These are phyloP conservation scores for Chascanopsetta lugubris DNA, from an alignment of 2,113 vertebrate genomes.

Conservation along the genomic window DNA sequence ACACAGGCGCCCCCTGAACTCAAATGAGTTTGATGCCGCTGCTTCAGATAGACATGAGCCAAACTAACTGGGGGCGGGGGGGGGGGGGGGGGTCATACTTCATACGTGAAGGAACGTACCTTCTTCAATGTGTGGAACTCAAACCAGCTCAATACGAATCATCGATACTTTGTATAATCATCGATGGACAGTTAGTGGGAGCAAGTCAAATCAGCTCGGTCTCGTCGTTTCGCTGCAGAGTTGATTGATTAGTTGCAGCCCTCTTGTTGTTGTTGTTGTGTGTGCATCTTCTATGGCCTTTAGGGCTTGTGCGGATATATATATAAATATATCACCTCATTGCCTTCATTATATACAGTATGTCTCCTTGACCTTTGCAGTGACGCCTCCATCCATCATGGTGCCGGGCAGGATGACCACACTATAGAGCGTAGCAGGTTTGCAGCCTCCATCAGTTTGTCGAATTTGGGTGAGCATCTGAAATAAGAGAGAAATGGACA, in stretches of 20 bases:
- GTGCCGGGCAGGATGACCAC: neutral
- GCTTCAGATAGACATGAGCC: too few relatives aligned
- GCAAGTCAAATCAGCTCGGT: neutral
- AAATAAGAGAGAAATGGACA: neutral
- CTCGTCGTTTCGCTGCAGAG: neutral
- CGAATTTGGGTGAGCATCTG: neutral
- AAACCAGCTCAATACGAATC: too few relatives aligned
- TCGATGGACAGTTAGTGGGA: too few relatives aligned
- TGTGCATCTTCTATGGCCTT: conserved; percentile 30
- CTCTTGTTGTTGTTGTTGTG: conserved; percentile 5
- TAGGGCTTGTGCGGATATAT: conserved; percentile 24
- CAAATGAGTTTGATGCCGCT: too few relatives aligned
- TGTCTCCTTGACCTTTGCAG: conserved; percentile 63
- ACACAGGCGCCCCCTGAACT: too few relatives aligned
- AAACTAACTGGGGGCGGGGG: too few relatives aligned
- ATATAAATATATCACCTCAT: conserved; percentile 32
- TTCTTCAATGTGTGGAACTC: too few relatives aligned
- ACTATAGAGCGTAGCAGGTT: neutral
- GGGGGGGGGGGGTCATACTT: too few relatives aligned
- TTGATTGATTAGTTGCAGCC: neutral
- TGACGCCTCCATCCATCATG: conserved; percentile 28
- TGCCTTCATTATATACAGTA: conserved; percentile 31
- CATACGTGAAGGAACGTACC: too few relatives aligned
- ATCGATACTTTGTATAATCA: too few relatives aligned
- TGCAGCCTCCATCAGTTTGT: neutral